Conservation (phyloP, 2,797 vertebrate species). For the Poeciliopsis infans region DNA sequence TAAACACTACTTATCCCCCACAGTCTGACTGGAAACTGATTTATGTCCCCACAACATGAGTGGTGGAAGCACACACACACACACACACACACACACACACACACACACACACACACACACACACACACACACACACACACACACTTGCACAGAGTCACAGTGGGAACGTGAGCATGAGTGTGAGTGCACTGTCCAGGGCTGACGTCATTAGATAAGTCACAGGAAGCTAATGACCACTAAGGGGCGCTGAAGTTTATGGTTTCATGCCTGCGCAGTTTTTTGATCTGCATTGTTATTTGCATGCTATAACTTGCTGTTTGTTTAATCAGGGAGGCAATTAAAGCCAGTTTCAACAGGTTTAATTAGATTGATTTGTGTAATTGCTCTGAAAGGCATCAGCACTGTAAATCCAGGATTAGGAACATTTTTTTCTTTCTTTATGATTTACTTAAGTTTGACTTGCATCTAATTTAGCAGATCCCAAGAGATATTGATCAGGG, state of each 20-base stretch:
- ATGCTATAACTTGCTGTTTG: conserved; percentile 77
- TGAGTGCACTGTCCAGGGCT: conserved; percentile 30
- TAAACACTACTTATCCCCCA: conserved; percentile 12
- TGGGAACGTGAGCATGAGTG: background rate
- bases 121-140: too few species aligned
- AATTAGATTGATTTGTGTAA: conserved; percentile 81
- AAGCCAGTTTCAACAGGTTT: conserved; percentile 77
- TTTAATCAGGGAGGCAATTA: conserved; percentile 78
- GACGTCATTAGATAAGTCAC: conserved; percentile 67
- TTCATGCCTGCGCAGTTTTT: conserved; percentile 31
- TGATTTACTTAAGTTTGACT: conserved; percentile 53
- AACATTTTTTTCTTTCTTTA: conserved; percentile 49
- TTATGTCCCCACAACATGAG: conserved; percentile 9
- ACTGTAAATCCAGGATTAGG: conserved; percentile 70
- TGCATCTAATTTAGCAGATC: conserved; percentile 47
- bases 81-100: background rate
- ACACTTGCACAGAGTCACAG: conserved; percentile 5
- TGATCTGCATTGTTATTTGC: conserved; percentile 60
- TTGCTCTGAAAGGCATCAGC: conserved; percentile 75
- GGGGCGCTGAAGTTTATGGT: conserved; percentile 59
- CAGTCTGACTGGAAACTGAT: background rate
- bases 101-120: background rate
- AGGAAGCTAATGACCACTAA: conserved; percentile 51
- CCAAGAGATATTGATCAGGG: conserved; percentile 38
- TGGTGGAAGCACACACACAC: conserved; percentile 9